Conservation (phyloP, 2,113 vertebrate genomes). For the Todiramphus chloris region DNA sequence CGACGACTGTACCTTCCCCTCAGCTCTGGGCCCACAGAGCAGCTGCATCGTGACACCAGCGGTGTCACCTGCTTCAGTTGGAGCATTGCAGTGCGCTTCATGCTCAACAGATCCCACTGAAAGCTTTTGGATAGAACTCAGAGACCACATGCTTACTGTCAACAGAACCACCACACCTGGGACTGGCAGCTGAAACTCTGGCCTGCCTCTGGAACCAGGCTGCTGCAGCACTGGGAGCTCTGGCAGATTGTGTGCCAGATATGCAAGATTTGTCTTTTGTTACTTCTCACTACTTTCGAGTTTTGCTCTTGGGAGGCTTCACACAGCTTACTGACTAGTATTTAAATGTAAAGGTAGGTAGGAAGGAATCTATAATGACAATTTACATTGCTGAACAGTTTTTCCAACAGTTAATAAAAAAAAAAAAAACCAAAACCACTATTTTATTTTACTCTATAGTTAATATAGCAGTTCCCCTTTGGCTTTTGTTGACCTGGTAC, state of each 20-base stretch:
- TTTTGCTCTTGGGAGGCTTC: neutral
- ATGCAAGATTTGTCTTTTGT: neutral
- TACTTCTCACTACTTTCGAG: neutral
- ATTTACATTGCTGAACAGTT: neutral
- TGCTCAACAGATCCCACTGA: neutral
- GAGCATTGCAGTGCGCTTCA: neutral
- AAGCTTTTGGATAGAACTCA: rapidly evolving
- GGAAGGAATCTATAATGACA: neutral
- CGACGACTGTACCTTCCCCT: rapidly evolving
- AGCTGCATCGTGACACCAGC: neutral
- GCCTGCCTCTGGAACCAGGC: neutral
- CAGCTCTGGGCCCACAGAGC: neutral
- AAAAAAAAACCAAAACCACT: neutral
- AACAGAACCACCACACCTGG: too few species aligned
- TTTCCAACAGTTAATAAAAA: neutral
- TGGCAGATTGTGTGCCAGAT: neutral
- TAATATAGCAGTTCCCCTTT: neutral
- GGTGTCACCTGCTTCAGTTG: rapidly evolving
- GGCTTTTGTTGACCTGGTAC: neutral
- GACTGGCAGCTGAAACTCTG: too few species aligned
- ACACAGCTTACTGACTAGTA: neutral
- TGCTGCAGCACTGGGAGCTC: neutral
- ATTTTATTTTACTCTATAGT: neutral
- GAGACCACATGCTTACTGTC: rapidly evolving
- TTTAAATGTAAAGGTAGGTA: neutral